phyloP scores from a whole-genome alignment of 2,888 invertebrate genomes.

The Automeris io region DNA sequence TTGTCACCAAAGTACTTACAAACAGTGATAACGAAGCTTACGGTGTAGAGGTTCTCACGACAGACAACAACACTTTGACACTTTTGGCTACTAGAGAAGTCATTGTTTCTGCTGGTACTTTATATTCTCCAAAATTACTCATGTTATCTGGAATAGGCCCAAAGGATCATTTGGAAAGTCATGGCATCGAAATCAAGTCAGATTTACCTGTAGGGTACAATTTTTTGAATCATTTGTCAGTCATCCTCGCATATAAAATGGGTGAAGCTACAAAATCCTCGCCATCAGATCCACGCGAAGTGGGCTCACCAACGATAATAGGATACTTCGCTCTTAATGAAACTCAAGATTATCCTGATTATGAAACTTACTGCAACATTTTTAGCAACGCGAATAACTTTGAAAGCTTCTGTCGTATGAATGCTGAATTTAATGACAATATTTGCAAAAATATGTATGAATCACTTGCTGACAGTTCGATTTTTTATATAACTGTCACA shows the following conservation, averaged over 20 bases:
- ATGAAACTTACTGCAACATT: conserved; percentile 50
- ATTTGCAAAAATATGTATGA: conserved; percentile 14
- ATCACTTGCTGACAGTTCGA: conserved; percentile 15
- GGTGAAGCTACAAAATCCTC: not conserved
- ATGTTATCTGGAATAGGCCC: conserved; percentile 23
- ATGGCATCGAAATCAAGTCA: not conserved
- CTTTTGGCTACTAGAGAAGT: conserved; percentile 8
- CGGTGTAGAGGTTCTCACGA: conserved; percentile 13
- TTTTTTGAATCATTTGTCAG: not conserved
- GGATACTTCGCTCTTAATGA: not conserved
- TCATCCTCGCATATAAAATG: not conserved
- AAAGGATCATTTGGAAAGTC: conserved; percentile 11
- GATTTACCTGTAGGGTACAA: not conserved
- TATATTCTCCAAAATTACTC: conserved; percentile 16
- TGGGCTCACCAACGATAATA: not conserved
- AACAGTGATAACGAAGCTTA: conserved; percentile 4
- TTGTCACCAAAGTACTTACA: conserved; percentile 14
- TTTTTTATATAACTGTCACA: conserved; percentile 30
- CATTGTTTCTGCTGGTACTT: conserved; percentile 16
- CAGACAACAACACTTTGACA: not conserved
- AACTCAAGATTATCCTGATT: conserved; percentile 22
- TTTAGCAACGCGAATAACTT: conserved; percentile 51
- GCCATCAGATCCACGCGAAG: not conserved
- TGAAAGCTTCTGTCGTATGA: conserved; percentile 9
- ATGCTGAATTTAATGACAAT: conserved; percentile 21